Evolutionary conservation across 2,797 vertebrate species (phyloP), one percentile per base, ranked within the genome.

Genomic region (Notolabrus celidotus): DNA sequence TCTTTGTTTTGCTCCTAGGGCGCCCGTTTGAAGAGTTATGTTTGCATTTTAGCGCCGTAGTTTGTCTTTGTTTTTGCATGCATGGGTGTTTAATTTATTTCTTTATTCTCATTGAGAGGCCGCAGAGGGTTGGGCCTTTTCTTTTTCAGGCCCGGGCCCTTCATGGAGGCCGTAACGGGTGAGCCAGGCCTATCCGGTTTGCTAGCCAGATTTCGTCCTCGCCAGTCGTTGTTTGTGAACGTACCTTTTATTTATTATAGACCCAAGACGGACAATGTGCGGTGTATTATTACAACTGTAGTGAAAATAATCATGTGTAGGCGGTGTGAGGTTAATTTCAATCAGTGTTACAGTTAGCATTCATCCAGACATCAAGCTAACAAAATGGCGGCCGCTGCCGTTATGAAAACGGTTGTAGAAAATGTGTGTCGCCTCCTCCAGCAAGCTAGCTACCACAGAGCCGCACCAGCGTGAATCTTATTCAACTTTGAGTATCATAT

Each of bases 301-400:
- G 17, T 1, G 6, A 0, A 12, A 0, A 16, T 0, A 0, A 2
- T 12, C n/a, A 36, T 33, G 22, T 38, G 0, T 57, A 0, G 1
- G 2, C 1, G 4, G 1, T 3, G 2, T 1, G 20, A 8, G 55
- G 10, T 12, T 25, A 8, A 47, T 84, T 71, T 57, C 1, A 27
- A n/a, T 61, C 47, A 36, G 23, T 11, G 42, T 71, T 71, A 4
- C 52, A 55, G 69, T 82, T 88, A 86, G 81, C 87, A 71, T 79
- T 74, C 39, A 60, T 53, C 27, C 50, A 54, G 60, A 78, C 74
- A 31, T 14, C 0, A 82, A 71, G 91, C 88, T 91, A 92, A 92
- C 89, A 94, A 93, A 91, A 94, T 93, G 92, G 93, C 92, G 92
- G 87, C 75, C 36, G 80, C 77, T 77, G 47, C 69, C 76, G 67